phyloP scores from a whole-genome alignment of 2,888 invertebrate genomes.

The Sminthurides aquaticus region DNA sequence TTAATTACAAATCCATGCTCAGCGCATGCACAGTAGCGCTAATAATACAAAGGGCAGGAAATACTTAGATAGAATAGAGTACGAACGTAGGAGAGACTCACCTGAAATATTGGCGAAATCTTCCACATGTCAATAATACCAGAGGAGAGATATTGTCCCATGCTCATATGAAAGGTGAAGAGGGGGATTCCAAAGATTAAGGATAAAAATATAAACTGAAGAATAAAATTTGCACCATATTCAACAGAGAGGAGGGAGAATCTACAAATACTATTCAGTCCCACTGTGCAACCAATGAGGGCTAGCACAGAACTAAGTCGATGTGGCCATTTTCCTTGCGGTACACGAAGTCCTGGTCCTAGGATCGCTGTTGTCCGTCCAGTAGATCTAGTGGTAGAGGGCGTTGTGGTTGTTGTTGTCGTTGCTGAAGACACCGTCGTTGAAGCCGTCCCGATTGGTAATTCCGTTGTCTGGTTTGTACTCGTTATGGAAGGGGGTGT shows the following conservation, averaged over 20 bases:
- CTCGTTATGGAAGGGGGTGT: too few species aligned
- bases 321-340: constrained; percentile 45
- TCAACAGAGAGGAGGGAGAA: constrained; percentile 78
- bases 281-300: constrained; percentile 74
- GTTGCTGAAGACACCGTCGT: constrained; percentile 14
- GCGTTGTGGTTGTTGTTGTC: constrained; percentile 17
- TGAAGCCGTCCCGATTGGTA: constrained; percentile 10
- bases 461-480: too few species aligned
- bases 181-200: constrained; percentile 74
- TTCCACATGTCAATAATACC: constrained; percentile 89
- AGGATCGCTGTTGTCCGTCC: constrained; percentile 11
- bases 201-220: constrained; percentile 79
- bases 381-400: not conserved
- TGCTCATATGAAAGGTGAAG: constrained; percentile 72
- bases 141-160: constrained; percentile 74
- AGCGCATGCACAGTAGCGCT: too few species aligned
- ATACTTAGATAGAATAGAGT: too few species aligned
- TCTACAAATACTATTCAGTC: constrained; percentile 78
- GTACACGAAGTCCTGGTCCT: constrained; percentile 26
- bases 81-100: too few species aligned
- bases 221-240: constrained; percentile 81
- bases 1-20: too few species aligned
- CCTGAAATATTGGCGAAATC: constrained; percentile 80
- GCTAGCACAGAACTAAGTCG: constrained; percentile 69
- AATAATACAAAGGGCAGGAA: too few species aligned